A percentile compares a stretch with the other conserved stretches of the same genome.
phyloP scores from a whole-genome alignment of 2,797 vertebrate genomes.

The Carduelis carduelis region DNA sequence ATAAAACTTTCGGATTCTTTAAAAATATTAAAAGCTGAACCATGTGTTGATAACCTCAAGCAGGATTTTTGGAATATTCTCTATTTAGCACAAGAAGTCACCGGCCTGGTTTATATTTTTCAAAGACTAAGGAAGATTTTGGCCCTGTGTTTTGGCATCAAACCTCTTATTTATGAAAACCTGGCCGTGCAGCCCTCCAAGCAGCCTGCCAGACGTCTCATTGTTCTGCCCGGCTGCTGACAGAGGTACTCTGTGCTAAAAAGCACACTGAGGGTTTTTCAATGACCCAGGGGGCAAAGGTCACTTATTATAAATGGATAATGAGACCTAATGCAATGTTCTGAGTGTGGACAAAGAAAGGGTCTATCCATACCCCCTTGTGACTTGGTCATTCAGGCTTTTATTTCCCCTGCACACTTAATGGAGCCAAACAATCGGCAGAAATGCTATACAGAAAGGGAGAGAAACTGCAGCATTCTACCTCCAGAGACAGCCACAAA shows the following conservation, averaged over 20 bases:
- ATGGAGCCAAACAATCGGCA: slow-evolving; percentile 85
- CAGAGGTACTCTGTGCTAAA: slow-evolving; percentile 80
- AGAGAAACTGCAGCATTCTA: slow-evolving; percentile 81
- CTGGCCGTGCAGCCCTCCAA: slow-evolving; percentile 49
- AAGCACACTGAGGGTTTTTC: slow-evolving; percentile 86
- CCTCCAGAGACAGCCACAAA: slow-evolving; percentile 82
- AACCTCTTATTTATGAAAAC: slow-evolving; percentile 60
- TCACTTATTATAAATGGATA: slow-evolving; percentile 90
- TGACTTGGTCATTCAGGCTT: slow-evolving; percentile 82
- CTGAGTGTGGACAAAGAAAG: slow-evolving; percentile 83
- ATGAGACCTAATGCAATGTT: slow-evolving; percentile 85
- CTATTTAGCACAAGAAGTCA: neutral
- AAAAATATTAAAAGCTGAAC: neutral
- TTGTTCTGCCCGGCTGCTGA: slow-evolving; percentile 75
- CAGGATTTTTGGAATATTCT: neutral
- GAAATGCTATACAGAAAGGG: slow-evolving; percentile 83
- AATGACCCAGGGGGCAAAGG: slow-evolving; percentile 82
- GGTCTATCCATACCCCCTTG: slow-evolving; percentile 80
- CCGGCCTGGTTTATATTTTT: neutral
- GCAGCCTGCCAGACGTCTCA: slow-evolving; percentile 67
- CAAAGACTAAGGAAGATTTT: slow-evolving; percentile 38
- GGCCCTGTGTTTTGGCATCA: slow-evolving; percentile 56
- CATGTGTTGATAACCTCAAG: neutral
- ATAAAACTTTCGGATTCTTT: neutral
- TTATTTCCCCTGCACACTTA: slow-evolving; percentile 79